Base-by-base conservation (phyloP, 2,888 invertebrate genomes). In the Eumerus sabulonum region DNA sequence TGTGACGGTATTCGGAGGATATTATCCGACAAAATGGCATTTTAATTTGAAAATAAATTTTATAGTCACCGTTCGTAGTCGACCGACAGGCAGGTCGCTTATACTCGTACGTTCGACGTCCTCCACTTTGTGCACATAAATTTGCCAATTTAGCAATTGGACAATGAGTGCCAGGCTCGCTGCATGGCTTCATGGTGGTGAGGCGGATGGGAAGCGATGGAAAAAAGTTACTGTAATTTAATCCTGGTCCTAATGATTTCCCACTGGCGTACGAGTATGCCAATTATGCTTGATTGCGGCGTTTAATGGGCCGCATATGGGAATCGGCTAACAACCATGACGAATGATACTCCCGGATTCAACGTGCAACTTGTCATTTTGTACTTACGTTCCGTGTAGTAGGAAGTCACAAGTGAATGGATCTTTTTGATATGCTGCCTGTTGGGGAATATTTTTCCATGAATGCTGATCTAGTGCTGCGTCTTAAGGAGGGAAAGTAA, bases 21-120 rank as follows among this genome's bases (percentile, higher is more conserved):
- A 7, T 82, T 83, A 82, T 73, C 83, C 83, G 82, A 83, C 85
- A 82, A 84, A 85, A 88, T 88, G 86, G 86, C 88, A 86, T 87
- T 88, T 87, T 87, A 87, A 87, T 87, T 88, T 85, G 87, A 85
- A 87, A 87, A 88, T 87, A 87, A 87, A 87, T 87, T 87, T 87
- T 87, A 71, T 71, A 76, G 81, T 81, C 74, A 81, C 79, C 79
- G 79, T 79, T 74, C 63, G n/a, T 27, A 48, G 74, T 74, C 79
- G 79, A 74, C 64, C 56, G 73, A 4, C 27, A 7, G 27, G 7
- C 27, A 27, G 27, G n/a, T n/a, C n/a, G n/a, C n/a, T n/a, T n/a
- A n/a, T n/a, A n/a, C n/a, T n/a, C n/a, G n/a, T n/a, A n/a, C n/a
- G n/a, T n/a, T n/a, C n/a, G n/a, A 67, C 54, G 74, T 64, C 74